Evolutionary conservation across 2,113 vertebrate species (phyloP).

Genomic region (Grantiella picta): DNA sequence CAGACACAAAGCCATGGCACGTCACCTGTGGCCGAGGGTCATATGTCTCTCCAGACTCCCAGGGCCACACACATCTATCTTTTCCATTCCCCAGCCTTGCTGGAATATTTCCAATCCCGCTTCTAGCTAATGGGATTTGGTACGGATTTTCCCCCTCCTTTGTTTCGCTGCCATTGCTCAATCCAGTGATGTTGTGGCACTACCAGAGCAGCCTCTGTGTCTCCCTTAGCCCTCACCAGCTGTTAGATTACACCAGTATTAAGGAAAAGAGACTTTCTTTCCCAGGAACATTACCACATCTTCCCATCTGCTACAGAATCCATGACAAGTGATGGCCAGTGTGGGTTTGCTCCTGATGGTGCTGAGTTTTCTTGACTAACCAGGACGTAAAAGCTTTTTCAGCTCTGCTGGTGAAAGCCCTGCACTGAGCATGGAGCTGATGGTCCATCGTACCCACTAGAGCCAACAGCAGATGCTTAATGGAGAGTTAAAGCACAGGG

Average conservation of each 20-base stretch:
- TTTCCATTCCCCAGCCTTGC: neutral
- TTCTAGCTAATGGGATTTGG: neutral
- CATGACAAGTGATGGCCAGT: neutral
- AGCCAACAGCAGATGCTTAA: neutral
- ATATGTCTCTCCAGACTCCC: neutral
- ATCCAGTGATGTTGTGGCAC: neutral
- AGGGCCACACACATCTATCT: neutral
- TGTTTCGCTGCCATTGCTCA: neutral
- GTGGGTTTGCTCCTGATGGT: neutral
- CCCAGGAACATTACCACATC: neutral
- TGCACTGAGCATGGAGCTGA: neutral
- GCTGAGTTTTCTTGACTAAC: neutral
- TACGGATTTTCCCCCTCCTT: neutral
- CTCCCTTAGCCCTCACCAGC: neutral
- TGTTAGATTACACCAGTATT: neutral
- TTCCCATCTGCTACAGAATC: neutral
- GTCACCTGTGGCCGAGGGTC: fast-evolving
- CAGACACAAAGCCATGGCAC: neutral
- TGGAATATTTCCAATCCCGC: neutral
- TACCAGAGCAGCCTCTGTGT: neutral
- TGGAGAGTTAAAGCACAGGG: neutral
- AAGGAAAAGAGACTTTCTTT: neutral
- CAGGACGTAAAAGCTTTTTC: neutral
- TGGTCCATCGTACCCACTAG: fast-evolving
- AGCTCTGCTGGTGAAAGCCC: neutral